Percentiles rank a stretch among this genome's conserved stretches.
Conservation (phyloP, 2,888 invertebrate species). For the Ecliptopera silaceata region DNA sequence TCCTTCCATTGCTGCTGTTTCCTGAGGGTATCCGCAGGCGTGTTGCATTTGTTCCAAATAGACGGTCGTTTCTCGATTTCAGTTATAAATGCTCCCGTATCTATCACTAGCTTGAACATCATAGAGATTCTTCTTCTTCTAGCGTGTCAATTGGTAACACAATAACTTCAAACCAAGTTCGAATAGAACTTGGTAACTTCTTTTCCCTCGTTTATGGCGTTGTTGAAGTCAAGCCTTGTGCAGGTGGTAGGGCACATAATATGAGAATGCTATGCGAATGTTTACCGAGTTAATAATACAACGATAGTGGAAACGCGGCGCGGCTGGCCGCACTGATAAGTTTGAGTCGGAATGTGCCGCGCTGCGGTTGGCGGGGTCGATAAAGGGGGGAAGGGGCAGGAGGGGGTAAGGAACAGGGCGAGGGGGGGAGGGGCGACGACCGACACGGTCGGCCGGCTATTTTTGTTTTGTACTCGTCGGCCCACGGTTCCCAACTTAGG, state of each 20-base stretch:
- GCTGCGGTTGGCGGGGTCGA: constrained; percentile 3
- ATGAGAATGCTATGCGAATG: no score
- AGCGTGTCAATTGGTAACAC: no score
- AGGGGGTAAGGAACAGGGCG: background rate
- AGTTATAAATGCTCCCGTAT: constrained; percentile 19
- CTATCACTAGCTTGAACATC: constrained; percentile 8
- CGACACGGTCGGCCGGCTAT: background rate
- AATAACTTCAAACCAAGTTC: no score
- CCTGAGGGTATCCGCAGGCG: background rate
- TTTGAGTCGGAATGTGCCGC: background rate
- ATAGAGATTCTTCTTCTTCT: no score
- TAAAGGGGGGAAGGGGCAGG: background rate
- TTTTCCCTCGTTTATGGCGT: no score
- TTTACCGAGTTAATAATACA: no score
- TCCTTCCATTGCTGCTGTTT: constrained; percentile 16
- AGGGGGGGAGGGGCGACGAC: constrained; percentile 2
- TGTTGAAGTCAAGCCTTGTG: no score
- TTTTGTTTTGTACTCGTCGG: no score
- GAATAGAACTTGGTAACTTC: no score
- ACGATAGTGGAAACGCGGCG: background rate
- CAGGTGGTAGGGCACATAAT: no score
- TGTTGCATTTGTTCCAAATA: constrained; percentile 17
- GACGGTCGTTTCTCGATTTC: constrained; percentile 23
- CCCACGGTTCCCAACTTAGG: no score
- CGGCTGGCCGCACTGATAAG: constrained; percentile 11